These are phyloP conservation scores for Myopa tessellatipennis DNA, from an alignment of 2,888 invertebrate species.

Conservation along the genomic window DNA sequence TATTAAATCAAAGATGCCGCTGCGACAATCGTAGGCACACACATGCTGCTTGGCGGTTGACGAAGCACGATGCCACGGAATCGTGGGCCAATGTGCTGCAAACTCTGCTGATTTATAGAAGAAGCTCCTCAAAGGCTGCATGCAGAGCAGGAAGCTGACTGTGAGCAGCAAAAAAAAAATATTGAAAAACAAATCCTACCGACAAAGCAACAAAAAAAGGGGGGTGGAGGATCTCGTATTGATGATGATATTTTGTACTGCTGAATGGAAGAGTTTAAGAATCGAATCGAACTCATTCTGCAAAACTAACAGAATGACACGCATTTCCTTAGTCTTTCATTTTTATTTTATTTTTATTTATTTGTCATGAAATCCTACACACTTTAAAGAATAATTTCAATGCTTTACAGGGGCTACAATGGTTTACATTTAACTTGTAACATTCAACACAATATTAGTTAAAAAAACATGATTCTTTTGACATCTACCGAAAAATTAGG, in stretches of 20 bases:
- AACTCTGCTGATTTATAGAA: constrained; percentile 23
- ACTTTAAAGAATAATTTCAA: too few relatives aligned
- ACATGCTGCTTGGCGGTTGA: constrained; percentile 36
- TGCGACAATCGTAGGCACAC: constrained; percentile 1
- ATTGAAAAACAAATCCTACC: not conserved
- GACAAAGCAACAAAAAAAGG: not conserved
- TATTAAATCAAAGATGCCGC: constrained; percentile 48
- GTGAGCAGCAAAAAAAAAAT: not conserved
- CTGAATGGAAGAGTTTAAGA: not conserved
- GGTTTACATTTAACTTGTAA: too few relatives aligned
- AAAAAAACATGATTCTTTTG: too few relatives aligned
- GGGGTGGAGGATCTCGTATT: too few relatives aligned
- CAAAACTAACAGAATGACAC: too few relatives aligned
- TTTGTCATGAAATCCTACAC: too few relatives aligned
- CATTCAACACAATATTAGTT: too few relatives aligned
- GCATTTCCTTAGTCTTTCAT: too few relatives aligned
- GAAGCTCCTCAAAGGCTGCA: not conserved
- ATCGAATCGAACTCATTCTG: not conserved
- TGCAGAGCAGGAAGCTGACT: constrained; percentile 6
- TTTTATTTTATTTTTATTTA: too few relatives aligned
- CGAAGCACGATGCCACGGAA: constrained; percentile 24
- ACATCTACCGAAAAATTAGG: too few relatives aligned
- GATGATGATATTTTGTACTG: too few relatives aligned
- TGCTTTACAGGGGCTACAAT: too few relatives aligned
- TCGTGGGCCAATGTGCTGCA: constrained; percentile 15